phyloP scores from a whole-genome alignment of 2,888 invertebrate species.

The Hyles lineata region DNA sequence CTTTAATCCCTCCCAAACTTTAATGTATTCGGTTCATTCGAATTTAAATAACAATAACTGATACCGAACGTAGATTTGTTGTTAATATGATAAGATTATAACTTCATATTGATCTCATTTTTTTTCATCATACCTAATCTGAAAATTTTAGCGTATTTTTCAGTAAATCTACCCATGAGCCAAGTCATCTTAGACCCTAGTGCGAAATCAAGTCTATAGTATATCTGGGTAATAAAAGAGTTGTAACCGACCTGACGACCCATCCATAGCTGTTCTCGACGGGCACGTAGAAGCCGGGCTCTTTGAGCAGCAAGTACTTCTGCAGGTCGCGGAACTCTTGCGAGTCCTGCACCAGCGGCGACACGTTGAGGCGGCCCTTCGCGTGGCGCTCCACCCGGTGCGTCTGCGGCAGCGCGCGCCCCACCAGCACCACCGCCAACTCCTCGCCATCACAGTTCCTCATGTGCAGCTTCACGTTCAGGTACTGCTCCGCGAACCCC shows the following conservation, averaged over 20 bases:
- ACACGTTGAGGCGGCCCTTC: constrained; percentile 39
- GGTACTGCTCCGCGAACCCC: constrained; percentile 51
- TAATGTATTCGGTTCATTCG: no score
- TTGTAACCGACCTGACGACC: constrained; percentile 64
- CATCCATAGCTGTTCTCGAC: constrained; percentile 68
- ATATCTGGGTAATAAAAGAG: background rate
- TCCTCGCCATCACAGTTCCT: constrained; percentile 38
- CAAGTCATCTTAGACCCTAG: no score
- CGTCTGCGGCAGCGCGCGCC: constrained; percentile 43
- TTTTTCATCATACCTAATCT: no score
- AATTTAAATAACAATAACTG: no score
- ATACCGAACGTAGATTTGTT: no score
- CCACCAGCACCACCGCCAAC: constrained; percentile 51
- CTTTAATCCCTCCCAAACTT: no score
- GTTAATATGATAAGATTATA: no score
- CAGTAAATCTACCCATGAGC: no score
- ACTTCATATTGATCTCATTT: no score
- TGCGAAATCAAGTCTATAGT: no score
- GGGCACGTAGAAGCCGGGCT: constrained; percentile 73
- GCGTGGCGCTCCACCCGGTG: constrained; percentile 23
- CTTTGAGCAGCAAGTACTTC: constrained; percentile 61
- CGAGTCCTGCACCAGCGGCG: constrained; percentile 43
- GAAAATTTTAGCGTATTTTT: no score
- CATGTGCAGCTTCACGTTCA: constrained; percentile 59
- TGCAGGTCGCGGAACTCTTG: constrained; percentile 53